Base-by-base conservation (phyloP, 2,888 invertebrate species). In the Dicroscelio sp. region DNA sequence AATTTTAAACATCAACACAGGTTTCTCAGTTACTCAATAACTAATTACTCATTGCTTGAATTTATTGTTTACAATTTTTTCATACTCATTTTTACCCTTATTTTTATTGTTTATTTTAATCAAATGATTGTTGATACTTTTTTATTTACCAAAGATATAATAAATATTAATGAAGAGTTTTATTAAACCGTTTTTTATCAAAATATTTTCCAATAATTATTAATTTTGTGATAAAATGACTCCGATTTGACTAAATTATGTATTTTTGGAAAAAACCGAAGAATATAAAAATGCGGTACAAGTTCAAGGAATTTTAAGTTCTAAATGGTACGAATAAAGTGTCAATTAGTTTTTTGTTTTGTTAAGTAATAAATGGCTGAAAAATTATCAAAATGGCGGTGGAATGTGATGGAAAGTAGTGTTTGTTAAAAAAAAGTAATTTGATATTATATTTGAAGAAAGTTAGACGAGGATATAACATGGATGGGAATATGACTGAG, bases 11-110 rank as follows among this genome's bases (percentile, higher is more conserved):
- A 63, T 63, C 63, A 63, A 63, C 63, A 60, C 25, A 60, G 60
- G 25, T 23, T 60, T 60, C n/a, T 60, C 60, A 63, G 63, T 30
- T 63, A 63, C 63, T 63, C 63, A 63, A 63, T 63, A 63, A 63
- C 63, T 63, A 63, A 63, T 63, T 63, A 63, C 63, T 25, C 12
- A 63, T 63, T 63, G 63, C 63, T 63, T 63, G 63, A 63, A 63
- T 63, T 10, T 63, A 63, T 63, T 63, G 63, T 63, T 63, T 63
- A 63, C 30, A 63, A 63, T 63, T 63, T 63, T 63, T 3, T 63
- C 63, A 63, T 63, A 63, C 30, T 63, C 63, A 30, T 63, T 63
- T 63, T 63, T 63, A 63, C 63, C 63, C 63, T 63, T 63, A 63
- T 63, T 20, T 30, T 63, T 63, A 63, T 63, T 27, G 63, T 63